Conservation (phyloP, 2,797 vertebrate genomes). For the Catostomus latipinnis region DNA sequence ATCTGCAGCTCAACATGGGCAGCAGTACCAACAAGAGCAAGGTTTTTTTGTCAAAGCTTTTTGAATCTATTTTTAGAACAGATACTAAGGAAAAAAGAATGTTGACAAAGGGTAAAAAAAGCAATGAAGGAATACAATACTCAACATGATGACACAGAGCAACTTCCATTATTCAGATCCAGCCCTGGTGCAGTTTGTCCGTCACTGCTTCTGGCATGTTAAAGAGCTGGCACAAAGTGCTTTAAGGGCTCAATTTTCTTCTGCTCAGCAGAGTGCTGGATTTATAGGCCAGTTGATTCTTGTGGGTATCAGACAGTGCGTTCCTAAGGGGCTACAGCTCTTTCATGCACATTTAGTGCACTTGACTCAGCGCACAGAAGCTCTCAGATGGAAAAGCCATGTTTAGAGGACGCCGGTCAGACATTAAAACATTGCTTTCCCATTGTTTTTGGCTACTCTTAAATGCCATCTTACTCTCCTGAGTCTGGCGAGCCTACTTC, state of each 20-base stretch:
- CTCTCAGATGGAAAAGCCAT: slow-evolving; percentile 85
- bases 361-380: slow-evolving; percentile 79
- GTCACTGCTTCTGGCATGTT: slow-evolving; percentile 63
- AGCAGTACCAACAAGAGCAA: slow-evolving; percentile 22
- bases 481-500: slow-evolving; percentile 64
- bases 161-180: slow-evolving; percentile 52
- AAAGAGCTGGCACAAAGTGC: slow-evolving; percentile 59
- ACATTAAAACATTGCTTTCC: slow-evolving; percentile 79
- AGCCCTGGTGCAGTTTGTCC: slow-evolving; percentile 59
- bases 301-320: slow-evolving; percentile 76
- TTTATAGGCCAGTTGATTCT: slow-evolving; percentile 81
- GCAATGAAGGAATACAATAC: slow-evolving; percentile 22
- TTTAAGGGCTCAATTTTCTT: slow-evolving; percentile 61
- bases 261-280: slow-evolving; percentile 65
- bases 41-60: slow-evolving; percentile 30
- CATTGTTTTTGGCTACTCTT: slow-evolving; percentile 78
- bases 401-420: slow-evolving; percentile 80
- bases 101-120: slow-evolving; percentile 32
- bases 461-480: slow-evolving; percentile 81
- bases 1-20: neutral
- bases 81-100: slow-evolving; percentile 17
- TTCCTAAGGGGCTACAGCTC: slow-evolving; percentile 76
- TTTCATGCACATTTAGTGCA: slow-evolving; percentile 85
- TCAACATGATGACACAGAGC: slow-evolving; percentile 36
- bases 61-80: slow-evolving; percentile 22